Evolutionary conservation across 2,888 invertebrate species (phyloP), one percentile per base, ranked within the genome.

Genomic region (Alsophila aescularia): DNA sequence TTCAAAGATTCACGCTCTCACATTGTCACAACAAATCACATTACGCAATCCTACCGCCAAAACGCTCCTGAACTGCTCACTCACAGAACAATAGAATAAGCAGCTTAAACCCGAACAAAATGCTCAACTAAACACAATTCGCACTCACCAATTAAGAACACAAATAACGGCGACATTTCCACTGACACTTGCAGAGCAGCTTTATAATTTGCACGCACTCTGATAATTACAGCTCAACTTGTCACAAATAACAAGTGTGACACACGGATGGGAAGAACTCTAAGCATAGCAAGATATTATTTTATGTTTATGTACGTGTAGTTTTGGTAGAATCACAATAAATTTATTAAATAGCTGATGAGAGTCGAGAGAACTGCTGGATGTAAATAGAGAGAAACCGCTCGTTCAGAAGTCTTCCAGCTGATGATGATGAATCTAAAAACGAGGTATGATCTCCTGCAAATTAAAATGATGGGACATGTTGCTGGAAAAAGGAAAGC

Each of bases 111-210:
- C n/a, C 36, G 24, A 45, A 45, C 40, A 41, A 36, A 42, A 54
- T 34, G 47, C 47, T 66, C 61, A 66, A 69, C 56, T n/a, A n/a
- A n/a, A 62, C 21, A 55, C 34, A 61, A 60, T 54, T 62, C n/a
- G n/a, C 68, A 79, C 85, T 83, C 62, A 86, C 86, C 82, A 59
- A 80, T 71, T 65, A 81, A 49, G 13, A 72, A 59, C 44, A 70
- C 64, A 70, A 64, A 72, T 61, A 73, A 71, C 51, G 60, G 64
- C 63, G 68, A 63, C 85, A 85, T 87, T 57, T 55, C 32, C 53
- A 39, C 52, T 44, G 52, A 44, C 49, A 52, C 37, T 58, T 41
- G 47, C 59, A 56, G 45, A 54, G 51, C 64, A 57, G 62, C 67
- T 71, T 75, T 75, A 69, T 81, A 69, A 80, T 73, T 72, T 70